Evolutionary conservation across 2,888 invertebrate species (phyloP), one percentile per base, ranked within the genome.

Genomic region (Cheilosia soror): DNA sequence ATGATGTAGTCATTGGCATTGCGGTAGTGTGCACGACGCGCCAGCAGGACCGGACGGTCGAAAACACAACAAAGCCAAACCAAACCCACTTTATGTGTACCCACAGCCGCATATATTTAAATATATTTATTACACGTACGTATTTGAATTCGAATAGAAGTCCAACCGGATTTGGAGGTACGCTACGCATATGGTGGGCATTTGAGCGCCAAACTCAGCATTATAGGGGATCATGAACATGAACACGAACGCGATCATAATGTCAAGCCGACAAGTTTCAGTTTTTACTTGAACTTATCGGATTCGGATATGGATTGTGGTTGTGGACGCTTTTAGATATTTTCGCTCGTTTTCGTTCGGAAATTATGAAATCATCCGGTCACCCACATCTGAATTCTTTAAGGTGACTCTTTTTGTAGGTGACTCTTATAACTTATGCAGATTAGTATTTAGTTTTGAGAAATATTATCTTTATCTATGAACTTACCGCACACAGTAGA

Each of bases 401-500:
- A 49, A 60, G 47, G 44, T n/a, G n/a, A n/a, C n/a, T n/a, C n/a
- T 75, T 47, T 25, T 29, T 47, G 5, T 49, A 47, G 20, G 47
- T 65, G 57, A 40, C 29, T 49, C 29, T 44, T 4, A 20, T 3
- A n/a, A 40, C 5, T 11, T 31, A 11, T 33, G 11, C 11, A 15
- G 3, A 66, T 9, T 31, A 13, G 5, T 42, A n/a, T 29, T 13
- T n/a, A 47, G n/a, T 5, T 65, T 7, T 15, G 5, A 20, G n/a
- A 37, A 53, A 40, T 62, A 25, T 66, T 5, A 62, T 57, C 25
- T 20, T 58, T 63, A 42, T 62, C 4, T 37, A 55, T 71, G 13
- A 79, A 96, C 96, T 96, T 92, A 96, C 96, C 94, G 95, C 95
- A 90, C 96, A 96, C 83, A 96, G 90, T 89, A 96, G 92, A 92